phyloP scores from a whole-genome alignment of 2,888 invertebrate genomes.

The Plusia festucae region DNA sequence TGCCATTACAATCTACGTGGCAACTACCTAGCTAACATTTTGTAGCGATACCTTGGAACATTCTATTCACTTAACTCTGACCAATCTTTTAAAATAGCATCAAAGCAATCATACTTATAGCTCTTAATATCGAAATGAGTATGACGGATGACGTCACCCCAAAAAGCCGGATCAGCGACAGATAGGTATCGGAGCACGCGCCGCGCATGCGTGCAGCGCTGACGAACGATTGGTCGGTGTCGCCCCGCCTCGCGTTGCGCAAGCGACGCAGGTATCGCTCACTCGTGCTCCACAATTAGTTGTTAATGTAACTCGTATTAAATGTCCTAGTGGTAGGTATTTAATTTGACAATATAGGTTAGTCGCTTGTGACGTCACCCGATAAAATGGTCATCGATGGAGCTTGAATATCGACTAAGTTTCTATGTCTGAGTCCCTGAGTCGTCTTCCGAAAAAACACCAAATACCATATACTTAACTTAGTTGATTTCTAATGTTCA shows the following conservation, averaged over 20 bases:
- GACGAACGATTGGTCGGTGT: slow-evolving; percentile 78
- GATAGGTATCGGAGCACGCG: slow-evolving; percentile 70
- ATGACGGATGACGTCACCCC: slow-evolving; percentile 55
- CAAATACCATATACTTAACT: too few relatives aligned
- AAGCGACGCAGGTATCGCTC: slow-evolving; percentile 54
- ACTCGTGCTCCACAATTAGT: slow-evolving; percentile 58
- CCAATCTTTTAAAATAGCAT: neutral
- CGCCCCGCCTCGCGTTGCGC: slow-evolving; percentile 81
- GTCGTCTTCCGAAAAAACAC: too few relatives aligned
- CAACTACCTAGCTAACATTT: neutral
- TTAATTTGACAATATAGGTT: slow-evolving; percentile 7
- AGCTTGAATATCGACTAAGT: too few relatives aligned
- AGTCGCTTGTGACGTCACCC: neutral
- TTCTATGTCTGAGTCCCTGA: too few relatives aligned
- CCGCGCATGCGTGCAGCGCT: slow-evolving; percentile 68
- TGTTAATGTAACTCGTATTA: slow-evolving; percentile 46
- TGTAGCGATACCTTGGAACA: neutral
- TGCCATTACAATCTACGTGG: neutral
- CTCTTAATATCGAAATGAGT: slow-evolving; percentile 23
- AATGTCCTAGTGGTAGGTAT: slow-evolving; percentile 20
- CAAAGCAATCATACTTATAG: slow-evolving; percentile 14
- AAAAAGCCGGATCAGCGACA: slow-evolving; percentile 55
- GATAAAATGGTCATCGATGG: neutral
- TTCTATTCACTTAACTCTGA: neutral
- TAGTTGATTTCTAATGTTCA: too few relatives aligned